Evolutionary conservation across 1,140 invertebrate genomes (phyloP).

Genomic region (Zaprionus africanus): DNA sequence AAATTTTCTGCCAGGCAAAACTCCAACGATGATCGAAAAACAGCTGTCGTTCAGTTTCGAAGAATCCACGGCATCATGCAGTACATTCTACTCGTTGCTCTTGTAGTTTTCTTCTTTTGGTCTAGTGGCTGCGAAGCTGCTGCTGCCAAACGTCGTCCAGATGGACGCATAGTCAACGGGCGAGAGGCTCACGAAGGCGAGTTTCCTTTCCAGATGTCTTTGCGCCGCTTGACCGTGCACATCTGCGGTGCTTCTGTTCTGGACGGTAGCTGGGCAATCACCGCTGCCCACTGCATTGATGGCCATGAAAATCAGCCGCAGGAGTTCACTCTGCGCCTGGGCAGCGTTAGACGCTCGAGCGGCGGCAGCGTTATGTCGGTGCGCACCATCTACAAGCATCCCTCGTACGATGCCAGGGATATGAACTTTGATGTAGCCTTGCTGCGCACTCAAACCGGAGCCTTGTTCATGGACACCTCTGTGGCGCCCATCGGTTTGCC

Average conservation of each 20-base stretch:
- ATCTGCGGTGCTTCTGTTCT: slow-evolving; percentile 82
- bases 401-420: slow-evolving; percentile 68
- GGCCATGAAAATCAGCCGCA: slow-evolving; percentile 60
- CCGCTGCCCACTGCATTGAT: slow-evolving; percentile 81
- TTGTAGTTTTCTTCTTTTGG: slow-evolving; percentile 19
- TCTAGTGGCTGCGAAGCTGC: slow-evolving; percentile 10
- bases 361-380: slow-evolving; percentile 68
- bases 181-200: slow-evolving; percentile 62
- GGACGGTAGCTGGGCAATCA: slow-evolving; percentile 77
- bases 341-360: slow-evolving; percentile 50
- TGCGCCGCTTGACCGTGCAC: slow-evolving; percentile 68
- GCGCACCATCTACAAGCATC: slow-evolving; percentile 74
- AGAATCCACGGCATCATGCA: slow-evolving; percentile 33
- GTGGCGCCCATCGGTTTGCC: slow-evolving; percentile 64
- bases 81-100: slow-evolving; percentile 1
- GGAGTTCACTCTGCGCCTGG: slow-evolving; percentile 70
- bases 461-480: slow-evolving; percentile 43
- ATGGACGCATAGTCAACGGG: slow-evolving; percentile 77
- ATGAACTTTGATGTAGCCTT: slow-evolving; percentile 80
- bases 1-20: slow-evolving; percentile 29
- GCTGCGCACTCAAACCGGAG: slow-evolving; percentile 51
- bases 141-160: slow-evolving; percentile 40
- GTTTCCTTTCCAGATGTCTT: slow-evolving; percentile 69
- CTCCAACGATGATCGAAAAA: slow-evolving; percentile 21
- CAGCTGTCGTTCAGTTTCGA: slow-evolving; percentile 28